phyloP scores from a whole-genome alignment of 2,113 vertebrate species.

The Chionis minor region DNA sequence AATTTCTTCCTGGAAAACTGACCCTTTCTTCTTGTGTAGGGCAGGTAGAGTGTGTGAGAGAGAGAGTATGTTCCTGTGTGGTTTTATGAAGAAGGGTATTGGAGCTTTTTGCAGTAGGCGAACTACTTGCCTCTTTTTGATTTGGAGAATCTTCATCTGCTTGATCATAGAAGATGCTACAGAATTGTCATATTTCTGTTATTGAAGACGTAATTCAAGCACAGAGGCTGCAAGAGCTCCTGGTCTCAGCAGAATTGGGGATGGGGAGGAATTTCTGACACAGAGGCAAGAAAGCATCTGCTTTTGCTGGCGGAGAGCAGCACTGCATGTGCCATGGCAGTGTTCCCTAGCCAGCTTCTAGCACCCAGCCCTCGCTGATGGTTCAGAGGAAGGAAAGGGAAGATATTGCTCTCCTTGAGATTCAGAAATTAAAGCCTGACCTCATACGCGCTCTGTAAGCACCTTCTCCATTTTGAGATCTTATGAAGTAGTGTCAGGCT shows the following conservation, averaged over 20 bases:
- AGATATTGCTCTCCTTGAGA: background rate
- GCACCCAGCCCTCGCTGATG: background rate
- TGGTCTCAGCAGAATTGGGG: background rate
- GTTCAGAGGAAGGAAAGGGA: background rate
- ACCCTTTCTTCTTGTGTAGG: background rate
- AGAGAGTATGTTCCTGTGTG: background rate
- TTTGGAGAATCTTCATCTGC: background rate
- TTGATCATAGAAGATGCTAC: background rate
- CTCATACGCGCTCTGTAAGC: background rate
- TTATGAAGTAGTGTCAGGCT: background rate
- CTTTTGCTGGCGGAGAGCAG: background rate
- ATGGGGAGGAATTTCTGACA: background rate
- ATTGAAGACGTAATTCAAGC: background rate
- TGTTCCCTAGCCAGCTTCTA: background rate
- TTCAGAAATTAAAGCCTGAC: background rate
- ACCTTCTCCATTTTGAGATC: background rate
- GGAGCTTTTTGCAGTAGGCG: background rate
- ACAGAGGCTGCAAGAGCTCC: background rate
- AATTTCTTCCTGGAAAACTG: background rate
- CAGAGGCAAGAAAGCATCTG: fast-evolving
- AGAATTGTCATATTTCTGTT: background rate
- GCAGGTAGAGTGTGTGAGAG: background rate
- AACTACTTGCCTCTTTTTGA: background rate
- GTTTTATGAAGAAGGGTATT: background rate
- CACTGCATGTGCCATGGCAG: background rate